Conservation (phyloP, 1,140 invertebrate species). For the Adoxophyes honmai region DNA sequence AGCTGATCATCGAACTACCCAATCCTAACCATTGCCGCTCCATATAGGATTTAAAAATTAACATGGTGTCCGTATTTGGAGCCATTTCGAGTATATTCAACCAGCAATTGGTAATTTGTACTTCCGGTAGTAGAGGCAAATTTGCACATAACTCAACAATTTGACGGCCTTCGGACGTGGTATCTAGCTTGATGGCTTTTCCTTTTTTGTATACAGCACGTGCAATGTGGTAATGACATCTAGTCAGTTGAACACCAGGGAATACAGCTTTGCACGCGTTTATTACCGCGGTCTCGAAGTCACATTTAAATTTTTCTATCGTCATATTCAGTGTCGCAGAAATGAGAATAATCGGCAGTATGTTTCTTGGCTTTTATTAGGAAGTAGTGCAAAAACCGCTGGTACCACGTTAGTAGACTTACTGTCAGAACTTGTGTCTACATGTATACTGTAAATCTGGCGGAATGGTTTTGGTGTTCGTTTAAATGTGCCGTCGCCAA, state of each 20-base stretch:
- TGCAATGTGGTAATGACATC: background rate
- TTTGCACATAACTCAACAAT: slow-evolving; percentile 10
- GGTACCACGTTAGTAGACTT: slow-evolving; percentile 8
- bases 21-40: background rate
- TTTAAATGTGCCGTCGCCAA: slow-evolving; percentile 9
- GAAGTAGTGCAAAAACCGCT: background rate
- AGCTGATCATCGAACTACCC: background rate
- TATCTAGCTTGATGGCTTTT: background rate
- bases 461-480: slow-evolving; percentile 6
- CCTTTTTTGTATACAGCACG: background rate
- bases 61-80: background rate
- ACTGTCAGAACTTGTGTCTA: background rate
- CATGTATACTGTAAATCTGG: slow-evolving; percentile 8
- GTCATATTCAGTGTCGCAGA: background rate
- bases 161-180: background rate
- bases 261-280: slow-evolving; percentile 7
- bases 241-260: background rate
- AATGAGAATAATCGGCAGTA: slow-evolving; percentile 4
- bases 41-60: background rate
- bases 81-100: background rate
- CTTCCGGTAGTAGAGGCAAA: background rate
- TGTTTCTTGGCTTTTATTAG: slow-evolving; percentile 4
- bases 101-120: background rate
- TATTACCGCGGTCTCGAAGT: slow-evolving; percentile 3
- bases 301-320: slow-evolving; percentile 8